Evolutionary conservation across 2,113 vertebrate species (phyloP).

Genomic region (Elephas maximus): DNA sequence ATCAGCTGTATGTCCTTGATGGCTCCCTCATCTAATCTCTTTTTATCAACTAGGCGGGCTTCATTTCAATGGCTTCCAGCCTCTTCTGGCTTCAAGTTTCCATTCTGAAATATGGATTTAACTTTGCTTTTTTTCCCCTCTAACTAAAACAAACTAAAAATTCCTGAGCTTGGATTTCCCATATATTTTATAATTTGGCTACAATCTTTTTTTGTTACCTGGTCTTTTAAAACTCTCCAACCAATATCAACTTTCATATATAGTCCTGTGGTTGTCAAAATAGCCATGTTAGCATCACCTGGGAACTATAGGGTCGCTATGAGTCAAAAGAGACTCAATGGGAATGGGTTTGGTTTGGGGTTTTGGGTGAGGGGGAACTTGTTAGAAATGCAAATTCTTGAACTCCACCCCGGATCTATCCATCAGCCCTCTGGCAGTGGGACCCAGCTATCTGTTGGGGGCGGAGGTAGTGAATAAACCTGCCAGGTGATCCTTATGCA

Average conservation of each 20-base stretch:
- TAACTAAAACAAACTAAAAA: slow-evolving; percentile 20
- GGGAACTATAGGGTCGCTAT: no score
- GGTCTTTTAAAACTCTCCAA: slow-evolving; percentile 1
- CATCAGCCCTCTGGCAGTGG: neutral
- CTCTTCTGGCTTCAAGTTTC: neutral
- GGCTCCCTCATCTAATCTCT: neutral
- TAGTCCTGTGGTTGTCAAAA: neutral
- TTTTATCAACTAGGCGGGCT: neutral
- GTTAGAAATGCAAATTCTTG: neutral
- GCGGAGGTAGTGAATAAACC: neutral
- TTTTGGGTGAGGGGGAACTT: neutral
- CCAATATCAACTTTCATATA: neutral
- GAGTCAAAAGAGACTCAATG: no score
- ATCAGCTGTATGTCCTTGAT: neutral
- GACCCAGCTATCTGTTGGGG: neutral
- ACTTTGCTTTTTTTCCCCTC: neutral
- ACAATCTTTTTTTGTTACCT: neutral
- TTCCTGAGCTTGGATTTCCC: neutral
- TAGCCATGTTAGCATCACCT: neutral
- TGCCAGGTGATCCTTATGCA: neutral
- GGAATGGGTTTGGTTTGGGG: no score
- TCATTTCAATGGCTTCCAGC: neutral
- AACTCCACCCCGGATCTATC: neutral
- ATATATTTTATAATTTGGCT: neutral
- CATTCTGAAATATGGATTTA: neutral